Evolutionary conservation across 2,113 vertebrate genomes (phyloP).

Genomic region (Lathamus discolor): DNA sequence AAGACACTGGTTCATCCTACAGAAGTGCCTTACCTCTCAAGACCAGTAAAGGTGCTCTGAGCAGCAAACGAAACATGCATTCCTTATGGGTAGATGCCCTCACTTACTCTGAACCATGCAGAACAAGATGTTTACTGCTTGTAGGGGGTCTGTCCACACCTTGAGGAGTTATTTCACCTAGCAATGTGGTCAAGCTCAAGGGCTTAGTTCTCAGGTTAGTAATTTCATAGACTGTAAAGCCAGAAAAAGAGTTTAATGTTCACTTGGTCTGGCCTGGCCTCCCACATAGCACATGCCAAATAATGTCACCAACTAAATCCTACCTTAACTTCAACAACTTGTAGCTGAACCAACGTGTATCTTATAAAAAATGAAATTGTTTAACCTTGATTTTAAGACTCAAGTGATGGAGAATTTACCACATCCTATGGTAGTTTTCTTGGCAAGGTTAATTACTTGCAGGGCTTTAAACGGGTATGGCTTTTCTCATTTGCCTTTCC

Average conservation of each 20-base stretch:
- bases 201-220: background rate
- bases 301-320: background rate
- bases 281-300: background rate
- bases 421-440: background rate
- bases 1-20: background rate
- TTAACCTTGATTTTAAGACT: background rate
- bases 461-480: background rate
- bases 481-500: background rate
- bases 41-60: background rate
- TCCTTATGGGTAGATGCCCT: background rate
- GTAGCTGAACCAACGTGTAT: background rate
- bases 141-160: background rate
- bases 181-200: background rate
- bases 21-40: background rate
- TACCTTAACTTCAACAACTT: background rate
- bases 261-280: background rate
- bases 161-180: background rate
- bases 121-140: background rate
- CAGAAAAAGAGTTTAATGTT: background rate
- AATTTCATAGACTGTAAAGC: constrained; percentile 4
- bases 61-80: background rate
- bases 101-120: background rate
- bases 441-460: background rate
- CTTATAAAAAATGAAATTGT: background rate
- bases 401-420: background rate